Conservation (phyloP, 2,888 invertebrate genomes). For the Linnaemya vulpina region DNA sequence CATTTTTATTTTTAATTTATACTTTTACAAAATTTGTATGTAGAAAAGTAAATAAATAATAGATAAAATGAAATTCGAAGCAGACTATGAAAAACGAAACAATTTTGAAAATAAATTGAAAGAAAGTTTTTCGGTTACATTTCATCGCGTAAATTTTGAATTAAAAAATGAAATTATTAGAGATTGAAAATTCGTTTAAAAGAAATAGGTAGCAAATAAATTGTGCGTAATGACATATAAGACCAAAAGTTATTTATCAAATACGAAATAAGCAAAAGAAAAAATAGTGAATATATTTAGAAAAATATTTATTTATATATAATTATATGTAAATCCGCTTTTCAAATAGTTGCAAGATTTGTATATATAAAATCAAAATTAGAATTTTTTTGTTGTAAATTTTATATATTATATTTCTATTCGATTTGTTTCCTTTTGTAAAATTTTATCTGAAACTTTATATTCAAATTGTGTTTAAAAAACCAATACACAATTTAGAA, state of each 20-base stretch:
- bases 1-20: slow-evolving; percentile 45
- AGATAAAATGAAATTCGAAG: too few relatives aligned
- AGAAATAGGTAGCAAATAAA: background rate
- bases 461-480: slow-evolving; percentile 34
- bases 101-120: too few relatives aligned
- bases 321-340: background rate
- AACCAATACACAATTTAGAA: slow-evolving; percentile 46
- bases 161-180: slow-evolving; percentile 17
- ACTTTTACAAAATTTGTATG: slow-evolving; percentile 42
- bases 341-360: slow-evolving; percentile 7
- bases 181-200: slow-evolving; percentile 39
- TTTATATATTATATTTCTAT: background rate
- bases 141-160: too few relatives aligned
- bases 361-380: background rate
- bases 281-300: background rate
- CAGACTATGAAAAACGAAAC: too few relatives aligned
- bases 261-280: background rate
- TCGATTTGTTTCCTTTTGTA: background rate
- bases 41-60: too few relatives aligned
- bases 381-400: background rate
- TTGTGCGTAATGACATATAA: slow-evolving; percentile 13
- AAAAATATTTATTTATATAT: slow-evolving; percentile 27
- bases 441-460: slow-evolving; percentile 10
- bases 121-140: too few relatives aligned
- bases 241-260: slow-evolving; percentile 20